Conservation (phyloP, 2,113 vertebrate genomes). For the Polypterus senegalus region DNA sequence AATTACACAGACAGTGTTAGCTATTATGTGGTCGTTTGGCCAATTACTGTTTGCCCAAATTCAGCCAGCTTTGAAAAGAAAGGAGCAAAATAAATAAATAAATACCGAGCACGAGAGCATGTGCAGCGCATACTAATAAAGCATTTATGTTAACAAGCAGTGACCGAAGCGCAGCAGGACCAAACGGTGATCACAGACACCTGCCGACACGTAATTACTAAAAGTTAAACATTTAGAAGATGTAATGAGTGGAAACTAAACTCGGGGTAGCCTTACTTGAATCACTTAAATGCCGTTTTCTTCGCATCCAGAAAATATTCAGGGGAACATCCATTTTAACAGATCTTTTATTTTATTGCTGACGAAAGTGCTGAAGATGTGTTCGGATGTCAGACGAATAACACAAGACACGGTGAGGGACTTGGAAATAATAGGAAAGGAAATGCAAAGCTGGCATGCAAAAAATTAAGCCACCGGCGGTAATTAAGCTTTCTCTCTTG, state of each 20-base stretch:
- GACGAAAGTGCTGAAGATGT: too few relatives aligned
- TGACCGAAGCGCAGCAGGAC: slow-evolving; percentile 42
- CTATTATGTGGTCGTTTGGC: slow-evolving; percentile 20
- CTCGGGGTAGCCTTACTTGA: not conserved
- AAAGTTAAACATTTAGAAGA: slow-evolving; percentile 56
- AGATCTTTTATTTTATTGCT: too few relatives aligned
- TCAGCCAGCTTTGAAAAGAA: slow-evolving; percentile 28
- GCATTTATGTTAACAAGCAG: slow-evolving; percentile 45
- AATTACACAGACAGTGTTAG: slow-evolving; percentile 11
- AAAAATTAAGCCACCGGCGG: too few relatives aligned
- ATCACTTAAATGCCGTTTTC: too few relatives aligned
- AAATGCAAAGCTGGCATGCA: too few relatives aligned
- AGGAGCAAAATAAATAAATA: slow-evolving; percentile 41
- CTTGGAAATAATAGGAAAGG: too few relatives aligned
- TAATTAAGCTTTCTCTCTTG: too few relatives aligned
- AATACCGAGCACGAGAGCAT: slow-evolving; percentile 9
- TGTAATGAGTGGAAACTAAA: slow-evolving; percentile 39
- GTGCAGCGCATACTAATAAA: slow-evolving; percentile 43
- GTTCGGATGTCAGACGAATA: too few relatives aligned
- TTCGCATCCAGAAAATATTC: not conserved
- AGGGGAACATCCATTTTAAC: not conserved
- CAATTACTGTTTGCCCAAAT: slow-evolving; percentile 30
- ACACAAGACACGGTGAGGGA: too few relatives aligned
- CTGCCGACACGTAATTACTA: slow-evolving; percentile 61
- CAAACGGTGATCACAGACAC: slow-evolving; percentile 53